Evolutionary conservation across 2,797 vertebrate species (phyloP).

Genomic region (Hippocampus kuda): DNA sequence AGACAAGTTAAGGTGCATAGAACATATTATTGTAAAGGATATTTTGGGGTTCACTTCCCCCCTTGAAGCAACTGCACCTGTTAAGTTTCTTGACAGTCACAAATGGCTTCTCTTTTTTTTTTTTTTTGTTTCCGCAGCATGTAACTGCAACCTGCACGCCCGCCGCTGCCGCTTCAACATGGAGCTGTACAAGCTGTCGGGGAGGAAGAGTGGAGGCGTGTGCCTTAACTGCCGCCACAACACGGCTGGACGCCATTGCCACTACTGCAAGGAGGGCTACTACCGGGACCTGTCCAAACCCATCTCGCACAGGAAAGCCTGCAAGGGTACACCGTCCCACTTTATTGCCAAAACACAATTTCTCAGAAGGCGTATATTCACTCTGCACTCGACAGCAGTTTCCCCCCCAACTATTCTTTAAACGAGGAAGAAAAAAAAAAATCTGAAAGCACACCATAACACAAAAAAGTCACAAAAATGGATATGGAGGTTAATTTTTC

Average conservation of each 20-base stretch:
- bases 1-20: no score
- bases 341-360: not conserved
- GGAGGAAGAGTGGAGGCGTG: constrained; percentile 88
- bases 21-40: no score
- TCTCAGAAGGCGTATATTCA: not conserved
- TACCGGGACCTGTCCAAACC: constrained; percentile 90
- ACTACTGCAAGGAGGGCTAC: constrained; percentile 96
- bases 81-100: not conserved
- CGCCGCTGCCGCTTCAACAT: constrained; percentile 94
- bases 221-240: constrained; percentile 96
- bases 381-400: not conserved
- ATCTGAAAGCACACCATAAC: no score
- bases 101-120: constrained; percentile 6
- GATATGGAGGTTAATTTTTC: no score
- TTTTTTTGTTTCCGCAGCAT: constrained; percentile 63
- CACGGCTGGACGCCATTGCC: constrained; percentile 89
- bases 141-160: constrained; percentile 92
- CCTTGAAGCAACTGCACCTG: no score
- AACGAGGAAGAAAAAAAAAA: no score
- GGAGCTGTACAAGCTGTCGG: constrained; percentile 93
- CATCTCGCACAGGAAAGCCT: constrained; percentile 90
- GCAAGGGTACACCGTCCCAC: constrained; percentile 73
- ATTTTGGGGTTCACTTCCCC: no score
- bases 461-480: no score
- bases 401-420: no score